Evolutionary conservation across 2,888 invertebrate species (phyloP).

Genomic region (Habrosyne pyritoides): DNA sequence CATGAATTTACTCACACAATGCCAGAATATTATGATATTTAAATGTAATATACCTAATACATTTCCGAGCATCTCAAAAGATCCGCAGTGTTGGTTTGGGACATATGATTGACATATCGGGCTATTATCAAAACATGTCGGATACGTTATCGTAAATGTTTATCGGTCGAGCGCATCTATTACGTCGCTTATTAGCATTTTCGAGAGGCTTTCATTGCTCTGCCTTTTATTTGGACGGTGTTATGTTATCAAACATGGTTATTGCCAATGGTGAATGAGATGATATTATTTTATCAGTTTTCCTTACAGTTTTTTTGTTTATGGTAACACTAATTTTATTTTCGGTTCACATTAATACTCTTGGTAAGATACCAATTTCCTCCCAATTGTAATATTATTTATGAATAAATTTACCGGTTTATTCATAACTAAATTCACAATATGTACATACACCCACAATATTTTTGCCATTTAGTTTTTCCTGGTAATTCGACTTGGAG

Average conservation of each 20-base stretch:
- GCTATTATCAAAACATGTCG: conserved; percentile 27
- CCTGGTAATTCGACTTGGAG: background rate
- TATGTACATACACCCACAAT: no score
- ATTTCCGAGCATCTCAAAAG: conserved; percentile 19
- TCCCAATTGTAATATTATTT: background rate
- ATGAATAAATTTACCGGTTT: background rate
- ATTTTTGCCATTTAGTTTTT: background rate
- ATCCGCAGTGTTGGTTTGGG: conserved; percentile 7
- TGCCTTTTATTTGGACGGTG: conserved; percentile 11
- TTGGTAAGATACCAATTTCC: background rate
- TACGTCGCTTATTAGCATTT: conserved; percentile 58
- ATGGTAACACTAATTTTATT: background rate
- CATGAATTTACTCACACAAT: background rate
- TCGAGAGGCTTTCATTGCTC: conserved; percentile 49
- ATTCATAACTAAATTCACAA: background rate
- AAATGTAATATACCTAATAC: conserved; percentile 7
- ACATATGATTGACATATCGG: conserved; percentile 44
- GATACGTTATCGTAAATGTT: conserved; percentile 43
- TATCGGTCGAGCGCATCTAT: conserved; percentile 39
- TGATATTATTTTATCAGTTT: background rate
- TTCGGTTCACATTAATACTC: no score
- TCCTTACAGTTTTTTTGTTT: background rate
- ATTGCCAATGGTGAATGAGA: background rate
- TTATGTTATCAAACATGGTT: background rate
- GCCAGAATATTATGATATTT: background rate